Base-by-base conservation (phyloP, 1,140 invertebrate species). In the Drosophila ogumai region DNA sequence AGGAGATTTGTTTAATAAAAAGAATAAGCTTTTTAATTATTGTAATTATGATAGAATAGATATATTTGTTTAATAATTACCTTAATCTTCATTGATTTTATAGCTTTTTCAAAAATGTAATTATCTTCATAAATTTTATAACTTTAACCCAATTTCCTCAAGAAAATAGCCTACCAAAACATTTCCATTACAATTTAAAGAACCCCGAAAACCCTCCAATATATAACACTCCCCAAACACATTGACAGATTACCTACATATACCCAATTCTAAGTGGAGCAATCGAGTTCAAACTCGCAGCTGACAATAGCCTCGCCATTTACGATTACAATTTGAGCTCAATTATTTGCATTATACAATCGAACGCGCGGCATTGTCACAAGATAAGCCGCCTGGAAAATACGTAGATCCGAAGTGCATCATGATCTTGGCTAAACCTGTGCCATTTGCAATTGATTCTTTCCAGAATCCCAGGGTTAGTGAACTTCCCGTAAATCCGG, bases 301-400 rank as follows among this genome's bases (percentile, higher is more conserved):
- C 74, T 41, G 28, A 86, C 78, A 86, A 81, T 58, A 71, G 66
- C 66, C 77, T 76, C 57, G 78, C 66, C 66, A 73, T 46, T 66
- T 55, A 58, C 46, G 80, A 79, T 80, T 88, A 69, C 73, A 66
- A 67, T 77, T 84, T 75, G 82, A 82, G 79, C 75, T 72, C 82
- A 69, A 86, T 79, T 68, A 88, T 82, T 82, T 76, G 61, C 75
- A 79, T 86, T 81, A 79, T 74, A 71, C 80, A 87, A 75, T 79
- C 55, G 55, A 34, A 34, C 36, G 69, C 25, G 25, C 25, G 6
- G 25, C 67, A 22, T 65, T 44, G 71, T 36, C 36, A 67, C 61
- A 58, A 46, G 80, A 87, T 88, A 79, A 87, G 69, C 47, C 49
- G 44, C 19, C 32, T 60, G 50, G 60, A 22, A 46, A 72, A 50